Evolutionary conservation across 35 echinoderm and acorn worm genomes (phyloP).

Genomic region (Ophioderma brevispina): DNA sequence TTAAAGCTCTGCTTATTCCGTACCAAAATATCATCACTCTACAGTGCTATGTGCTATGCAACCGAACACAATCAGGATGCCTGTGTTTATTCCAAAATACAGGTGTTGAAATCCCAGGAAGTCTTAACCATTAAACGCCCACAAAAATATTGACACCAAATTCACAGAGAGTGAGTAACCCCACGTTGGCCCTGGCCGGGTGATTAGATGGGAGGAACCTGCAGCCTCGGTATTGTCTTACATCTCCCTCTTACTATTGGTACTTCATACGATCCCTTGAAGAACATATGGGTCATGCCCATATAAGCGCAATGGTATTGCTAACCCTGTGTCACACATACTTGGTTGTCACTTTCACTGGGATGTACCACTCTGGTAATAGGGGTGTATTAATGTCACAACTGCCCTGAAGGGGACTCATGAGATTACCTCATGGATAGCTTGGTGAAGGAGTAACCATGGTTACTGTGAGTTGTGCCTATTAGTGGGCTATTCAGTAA

Average conservation of each 20-base stretch:
- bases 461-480: neutral
- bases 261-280: neutral
- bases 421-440: neutral
- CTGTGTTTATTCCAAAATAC: too few species aligned
- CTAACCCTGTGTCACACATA: slow-evolving; percentile 5
- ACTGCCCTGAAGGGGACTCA: neutral
- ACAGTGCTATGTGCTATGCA: too few species aligned
- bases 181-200: too few species aligned
- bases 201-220: neutral
- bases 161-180: neutral
- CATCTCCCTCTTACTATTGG: neutral
- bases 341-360: slow-evolving; percentile 4
- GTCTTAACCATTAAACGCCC: neutral
- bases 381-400: neutral
- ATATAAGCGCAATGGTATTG: slow-evolving; percentile 9
- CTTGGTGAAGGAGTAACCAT: neutral
- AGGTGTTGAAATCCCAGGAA: neutral
- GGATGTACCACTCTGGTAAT: neutral
- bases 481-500: neutral
- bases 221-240: neutral
- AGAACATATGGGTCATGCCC: slow-evolving; percentile 8
- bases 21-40: too few species aligned
- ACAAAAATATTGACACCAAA: slow-evolving; percentile 3
- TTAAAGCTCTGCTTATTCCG: too few species aligned
- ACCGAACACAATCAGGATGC: too few species aligned